Conservation (phyloP, 2,888 invertebrate genomes). For the Adineta ricciae region DNA sequence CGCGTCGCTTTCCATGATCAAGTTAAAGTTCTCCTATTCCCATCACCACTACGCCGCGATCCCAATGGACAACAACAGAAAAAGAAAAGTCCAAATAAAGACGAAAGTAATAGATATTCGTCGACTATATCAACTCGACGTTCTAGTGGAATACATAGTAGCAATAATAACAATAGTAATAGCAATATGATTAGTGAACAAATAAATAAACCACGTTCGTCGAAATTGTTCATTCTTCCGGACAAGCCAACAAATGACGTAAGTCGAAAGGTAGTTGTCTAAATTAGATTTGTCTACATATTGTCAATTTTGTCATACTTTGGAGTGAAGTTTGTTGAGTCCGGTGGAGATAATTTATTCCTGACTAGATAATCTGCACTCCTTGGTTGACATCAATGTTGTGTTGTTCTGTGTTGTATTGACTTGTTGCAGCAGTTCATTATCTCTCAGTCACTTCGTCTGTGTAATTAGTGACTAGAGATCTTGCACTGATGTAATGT, state of each 20-base stretch:
- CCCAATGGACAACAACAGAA: neutral
- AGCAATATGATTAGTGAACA: too few relatives aligned
- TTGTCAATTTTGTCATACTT: neutral
- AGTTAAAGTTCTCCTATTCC: neutral
- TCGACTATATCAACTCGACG: neutral
- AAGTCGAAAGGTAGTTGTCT: neutral
- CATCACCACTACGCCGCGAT: neutral
- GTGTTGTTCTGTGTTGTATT: neutral
- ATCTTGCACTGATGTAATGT: conserved; percentile 10
- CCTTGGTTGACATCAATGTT: neutral
- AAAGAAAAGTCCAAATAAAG: neutral
- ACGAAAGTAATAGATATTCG: neutral
- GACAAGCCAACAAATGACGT: neutral
- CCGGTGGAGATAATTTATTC: neutral
- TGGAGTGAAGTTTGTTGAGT: neutral
- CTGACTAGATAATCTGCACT: conserved; percentile 22
- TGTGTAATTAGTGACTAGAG: conserved; percentile 1
- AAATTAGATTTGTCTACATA: neutral
- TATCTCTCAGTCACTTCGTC: neutral
- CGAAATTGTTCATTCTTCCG: neutral
- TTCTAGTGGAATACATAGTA: neutral
- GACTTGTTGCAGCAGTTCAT: neutral
- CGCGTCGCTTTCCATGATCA: neutral
- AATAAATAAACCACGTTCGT: neutral
- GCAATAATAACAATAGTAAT: too few relatives aligned